phyloP scores from a whole-genome alignment of 2,888 invertebrate genomes.

The Magallana nippona region DNA sequence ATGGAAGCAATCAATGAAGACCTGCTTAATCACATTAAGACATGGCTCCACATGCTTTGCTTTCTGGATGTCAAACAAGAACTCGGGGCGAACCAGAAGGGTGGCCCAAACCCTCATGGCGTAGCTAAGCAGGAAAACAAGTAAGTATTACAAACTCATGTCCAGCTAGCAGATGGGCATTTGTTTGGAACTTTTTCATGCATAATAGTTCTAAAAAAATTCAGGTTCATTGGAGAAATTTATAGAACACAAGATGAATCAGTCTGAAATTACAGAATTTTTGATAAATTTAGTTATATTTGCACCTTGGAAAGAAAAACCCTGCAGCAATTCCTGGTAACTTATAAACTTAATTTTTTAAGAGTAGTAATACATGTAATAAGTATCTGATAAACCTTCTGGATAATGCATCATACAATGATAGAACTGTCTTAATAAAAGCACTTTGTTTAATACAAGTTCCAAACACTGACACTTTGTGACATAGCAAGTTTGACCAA shows the following conservation, averaged over 20 bases:
- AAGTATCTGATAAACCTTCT: too few relatives aligned
- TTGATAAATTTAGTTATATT: neutral
- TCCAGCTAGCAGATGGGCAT: neutral
- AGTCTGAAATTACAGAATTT: too few relatives aligned
- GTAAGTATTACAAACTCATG: neutral
- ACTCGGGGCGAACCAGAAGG: slow-evolving; percentile 56
- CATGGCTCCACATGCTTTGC: slow-evolving; percentile 56
- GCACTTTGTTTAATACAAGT: too few relatives aligned
- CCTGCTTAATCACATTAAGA: slow-evolving; percentile 59
- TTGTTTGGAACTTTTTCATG: neutral
- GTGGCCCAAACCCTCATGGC: slow-evolving; percentile 58
- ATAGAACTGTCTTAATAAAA: too few relatives aligned
- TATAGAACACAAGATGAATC: too few relatives aligned
- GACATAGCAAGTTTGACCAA: too few relatives aligned
- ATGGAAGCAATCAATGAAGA: slow-evolving; percentile 59
- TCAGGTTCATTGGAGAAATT: too few relatives aligned
- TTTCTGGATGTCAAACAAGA: slow-evolving; percentile 59
- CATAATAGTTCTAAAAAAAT: neutral
- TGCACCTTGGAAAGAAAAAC: neutral
- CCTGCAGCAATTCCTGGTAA: neutral
- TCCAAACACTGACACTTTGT: too few relatives aligned
- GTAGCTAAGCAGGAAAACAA: slow-evolving; percentile 53
- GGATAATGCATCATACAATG: too few relatives aligned
- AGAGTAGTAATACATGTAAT: too few relatives aligned
- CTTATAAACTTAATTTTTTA: too few relatives aligned